Evolutionary conservation across 2,113 vertebrate genomes (phyloP).

Genomic region (Periophthalmus modestus): DNA sequence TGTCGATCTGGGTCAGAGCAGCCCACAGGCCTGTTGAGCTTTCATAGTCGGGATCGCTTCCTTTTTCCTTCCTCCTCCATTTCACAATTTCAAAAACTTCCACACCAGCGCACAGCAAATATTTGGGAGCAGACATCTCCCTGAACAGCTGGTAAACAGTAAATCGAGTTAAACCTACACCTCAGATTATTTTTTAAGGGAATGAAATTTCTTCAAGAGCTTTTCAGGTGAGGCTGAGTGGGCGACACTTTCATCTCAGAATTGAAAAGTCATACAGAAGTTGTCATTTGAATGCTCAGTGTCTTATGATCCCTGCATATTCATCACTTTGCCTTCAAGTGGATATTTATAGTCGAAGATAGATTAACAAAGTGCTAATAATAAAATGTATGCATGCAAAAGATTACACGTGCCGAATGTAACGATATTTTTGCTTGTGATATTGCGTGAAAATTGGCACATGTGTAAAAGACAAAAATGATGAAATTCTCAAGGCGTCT

Average conservation of each 20-base stretch:
- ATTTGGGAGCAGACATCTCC: slow-evolving; percentile 13
- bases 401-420: background rate
- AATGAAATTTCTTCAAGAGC: slow-evolving; percentile 3
- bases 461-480: background rate
- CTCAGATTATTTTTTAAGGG: slow-evolving; percentile 19
- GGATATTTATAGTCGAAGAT: background rate
- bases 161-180: slow-evolving; percentile 21
- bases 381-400: background rate
- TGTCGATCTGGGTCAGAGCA: slow-evolving; percentile 57
- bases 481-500: slow-evolving; percentile 5
- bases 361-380: background rate
- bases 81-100: slow-evolving; percentile 13
- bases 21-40: slow-evolving; percentile 33
- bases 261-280: background rate
- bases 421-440: background rate
- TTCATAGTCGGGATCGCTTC: slow-evolving; percentile 18
- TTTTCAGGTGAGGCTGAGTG: background rate
- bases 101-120: slow-evolving; percentile 15
- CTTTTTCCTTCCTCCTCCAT: slow-evolving; percentile 5
- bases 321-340: background rate
- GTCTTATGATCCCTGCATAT: background rate
- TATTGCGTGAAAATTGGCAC: background rate
- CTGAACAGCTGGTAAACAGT: slow-evolving; percentile 47
- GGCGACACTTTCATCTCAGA: background rate
- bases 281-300: background rate